Conservation (phyloP, 2,797 vertebrate species). For the Periophthalmus magnuspinnatus region DNA sequence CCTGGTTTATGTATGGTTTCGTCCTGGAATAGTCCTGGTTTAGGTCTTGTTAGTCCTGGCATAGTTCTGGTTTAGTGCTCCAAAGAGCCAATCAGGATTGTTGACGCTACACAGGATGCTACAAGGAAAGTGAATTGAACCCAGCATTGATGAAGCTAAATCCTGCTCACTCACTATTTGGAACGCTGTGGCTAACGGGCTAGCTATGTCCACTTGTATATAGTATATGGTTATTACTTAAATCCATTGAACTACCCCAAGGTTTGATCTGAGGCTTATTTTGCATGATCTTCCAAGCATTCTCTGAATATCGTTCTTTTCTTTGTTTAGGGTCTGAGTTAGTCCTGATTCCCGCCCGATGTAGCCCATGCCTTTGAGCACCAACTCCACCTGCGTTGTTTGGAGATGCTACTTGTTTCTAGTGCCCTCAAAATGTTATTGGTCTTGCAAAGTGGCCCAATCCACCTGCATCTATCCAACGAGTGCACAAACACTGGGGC, state of each 20-base stretch:
- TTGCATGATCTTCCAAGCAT: not conserved
- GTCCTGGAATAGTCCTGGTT: not conserved
- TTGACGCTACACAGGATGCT: too few relatives aligned
- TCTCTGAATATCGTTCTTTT: not conserved
- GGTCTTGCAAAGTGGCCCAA: conserved; percentile 29
- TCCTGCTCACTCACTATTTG: too few relatives aligned
- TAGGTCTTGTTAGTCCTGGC: too few relatives aligned
- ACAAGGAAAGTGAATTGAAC: too few relatives aligned
- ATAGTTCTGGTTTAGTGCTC: too few relatives aligned
- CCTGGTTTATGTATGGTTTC: not conserved
- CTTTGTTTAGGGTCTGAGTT: not conserved
- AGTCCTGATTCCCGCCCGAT: not conserved
- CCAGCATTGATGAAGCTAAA: too few relatives aligned
- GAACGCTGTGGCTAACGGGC: too few relatives aligned
- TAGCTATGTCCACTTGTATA: too few relatives aligned
- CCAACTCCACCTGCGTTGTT: not conserved
- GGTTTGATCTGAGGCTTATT: not conserved
- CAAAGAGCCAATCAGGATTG: too few relatives aligned
- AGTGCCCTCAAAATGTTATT: conserved; percentile 2
- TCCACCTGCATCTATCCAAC: conserved; percentile 13
- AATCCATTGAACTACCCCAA: too few relatives aligned
- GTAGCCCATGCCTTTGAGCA: not conserved
- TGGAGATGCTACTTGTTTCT: not conserved
- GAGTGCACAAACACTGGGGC: conserved; percentile 40
- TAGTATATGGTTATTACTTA: too few relatives aligned